Evolutionary conservation across 1,140 invertebrate species (phyloP).

Genomic region (Trichoplusia ni): DNA sequence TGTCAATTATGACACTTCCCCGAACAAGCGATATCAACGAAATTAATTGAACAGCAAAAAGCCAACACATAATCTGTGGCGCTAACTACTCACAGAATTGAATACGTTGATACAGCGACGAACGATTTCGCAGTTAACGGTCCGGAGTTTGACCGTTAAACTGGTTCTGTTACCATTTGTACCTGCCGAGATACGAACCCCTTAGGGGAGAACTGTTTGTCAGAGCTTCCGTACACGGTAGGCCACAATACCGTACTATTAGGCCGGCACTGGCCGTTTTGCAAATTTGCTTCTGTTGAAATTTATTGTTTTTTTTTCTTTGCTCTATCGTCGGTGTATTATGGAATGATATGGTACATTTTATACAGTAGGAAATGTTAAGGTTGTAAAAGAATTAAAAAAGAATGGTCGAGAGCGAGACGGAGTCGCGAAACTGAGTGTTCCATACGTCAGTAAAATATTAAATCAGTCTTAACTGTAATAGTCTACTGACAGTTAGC

Average conservation of each 20-base stretch:
- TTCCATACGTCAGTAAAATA: no score
- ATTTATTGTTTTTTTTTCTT: background rate
- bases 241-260: conserved; percentile 8
- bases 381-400: no score
- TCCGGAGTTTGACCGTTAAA: conserved; percentile 60
- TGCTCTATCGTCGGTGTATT: no score
- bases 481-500: no score
- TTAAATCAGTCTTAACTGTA: no score
- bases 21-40: background rate
- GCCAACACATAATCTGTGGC: background rate
- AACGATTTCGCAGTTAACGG: conserved; percentile 60
- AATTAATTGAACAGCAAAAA: background rate
- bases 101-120: conserved; percentile 35
- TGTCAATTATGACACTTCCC: background rate
- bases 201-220: conserved; percentile 23
- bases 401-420: no score
- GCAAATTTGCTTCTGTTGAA: background rate
- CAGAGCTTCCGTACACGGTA: conserved; percentile 18
- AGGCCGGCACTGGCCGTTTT: background rate
- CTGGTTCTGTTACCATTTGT: conserved; percentile 57
- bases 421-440: no score
- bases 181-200: conserved; percentile 46
- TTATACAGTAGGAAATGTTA: no score
- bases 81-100: conserved; percentile 7
- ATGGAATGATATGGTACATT: no score